A percentile compares a stretch with the other conserved stretches of the same genome.
These are phyloP conservation scores for Tachysurus fulvidraco DNA, from an alignment of 2,113 vertebrate genomes.

Conservation along the genomic window DNA sequence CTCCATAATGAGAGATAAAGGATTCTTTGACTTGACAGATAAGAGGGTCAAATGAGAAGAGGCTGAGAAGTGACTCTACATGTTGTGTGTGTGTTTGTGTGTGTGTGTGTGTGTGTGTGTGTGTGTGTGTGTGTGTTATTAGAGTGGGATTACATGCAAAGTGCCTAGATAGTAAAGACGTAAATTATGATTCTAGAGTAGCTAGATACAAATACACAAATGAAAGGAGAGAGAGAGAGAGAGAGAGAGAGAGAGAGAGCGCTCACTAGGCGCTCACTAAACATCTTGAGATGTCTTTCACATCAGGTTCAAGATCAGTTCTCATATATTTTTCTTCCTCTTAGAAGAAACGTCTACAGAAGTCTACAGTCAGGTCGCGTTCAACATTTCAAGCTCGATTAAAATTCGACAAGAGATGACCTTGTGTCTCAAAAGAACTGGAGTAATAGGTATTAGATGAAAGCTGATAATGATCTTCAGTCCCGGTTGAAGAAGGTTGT, in stretches of 20 bases:
- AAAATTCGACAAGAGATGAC: background rate
- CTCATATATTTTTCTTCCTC: background rate
- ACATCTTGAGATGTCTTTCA: background rate
- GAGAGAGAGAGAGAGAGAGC: too few relatives aligned
- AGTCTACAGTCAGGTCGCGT: background rate
- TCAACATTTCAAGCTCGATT: background rate
- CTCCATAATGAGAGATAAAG: constrained; percentile 36
- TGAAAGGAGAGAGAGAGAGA: too few relatives aligned
- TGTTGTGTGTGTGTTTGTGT: background rate
- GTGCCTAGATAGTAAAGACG: background rate
- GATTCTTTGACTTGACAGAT: constrained; percentile 9
- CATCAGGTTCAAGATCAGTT: background rate
- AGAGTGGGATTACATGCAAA: background rate
- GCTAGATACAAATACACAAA: background rate
- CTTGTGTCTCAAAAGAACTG: background rate
- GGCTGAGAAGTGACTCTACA: constrained; percentile 23
- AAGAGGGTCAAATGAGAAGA: constrained; percentile 25
- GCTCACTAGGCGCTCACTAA: background rate
- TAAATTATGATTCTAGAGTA: background rate
- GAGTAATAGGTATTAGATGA: background rate
- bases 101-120: constrained; percentile 1
- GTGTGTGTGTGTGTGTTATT: constrained; percentile 21
- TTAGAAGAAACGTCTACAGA: background rate
- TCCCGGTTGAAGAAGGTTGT: background rate
- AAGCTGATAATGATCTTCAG: background rate